Base-by-base conservation (phyloP, 2,113 vertebrate genomes). In the Triplophysa tibetana region DNA sequence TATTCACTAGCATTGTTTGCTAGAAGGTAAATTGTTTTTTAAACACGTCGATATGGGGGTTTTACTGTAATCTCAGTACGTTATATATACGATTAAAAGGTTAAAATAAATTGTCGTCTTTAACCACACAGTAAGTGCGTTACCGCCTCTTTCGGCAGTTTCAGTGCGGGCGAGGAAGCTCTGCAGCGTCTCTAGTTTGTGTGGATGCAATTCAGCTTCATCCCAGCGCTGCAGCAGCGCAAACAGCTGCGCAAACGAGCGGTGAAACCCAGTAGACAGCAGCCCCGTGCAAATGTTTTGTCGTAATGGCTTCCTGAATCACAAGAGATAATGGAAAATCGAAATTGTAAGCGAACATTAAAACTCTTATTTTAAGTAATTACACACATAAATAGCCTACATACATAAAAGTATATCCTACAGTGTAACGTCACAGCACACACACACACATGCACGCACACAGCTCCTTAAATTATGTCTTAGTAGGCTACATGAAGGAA, bases 211-310 rank as follows among this genome's bases (percentile, higher is more conserved):
- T 89, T 95, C 94, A 67, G 92, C 88, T 73, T 85, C 85, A 8
- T 91, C 89, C 93, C 94, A 94, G 85, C 90, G 88, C 86, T 93
- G 88, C 87, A 94, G 91, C 86, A 96, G 90, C 62, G 87, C 1
- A 21, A 92, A 92, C 86, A 96, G 88, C 90, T 96, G 91, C 0
- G 86, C 85, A 82, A 95, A 96, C 87, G 95, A 93, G 63, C 23
- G 77, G 17, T 96, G 95, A 87, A 90, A 94, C 41, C 97, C 96
- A 2, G 86, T 87, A 14, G 88, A 90, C 80, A 98, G 92, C 94
- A 98, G 91, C 83, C 90, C 90, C 89, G 96, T 93, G 66, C 96
- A 98, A 81, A 96, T 24, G n/a, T 62, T 70, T 17, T 81, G 79
- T 21, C 26, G 65, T 10, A 75, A 54, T 41, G 70, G 67, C 45